Evolutionary conservation across 2,888 invertebrate species (phyloP), one percentile per base, ranked within the genome.

Genomic region (Sarcophaga caerulescens): DNA sequence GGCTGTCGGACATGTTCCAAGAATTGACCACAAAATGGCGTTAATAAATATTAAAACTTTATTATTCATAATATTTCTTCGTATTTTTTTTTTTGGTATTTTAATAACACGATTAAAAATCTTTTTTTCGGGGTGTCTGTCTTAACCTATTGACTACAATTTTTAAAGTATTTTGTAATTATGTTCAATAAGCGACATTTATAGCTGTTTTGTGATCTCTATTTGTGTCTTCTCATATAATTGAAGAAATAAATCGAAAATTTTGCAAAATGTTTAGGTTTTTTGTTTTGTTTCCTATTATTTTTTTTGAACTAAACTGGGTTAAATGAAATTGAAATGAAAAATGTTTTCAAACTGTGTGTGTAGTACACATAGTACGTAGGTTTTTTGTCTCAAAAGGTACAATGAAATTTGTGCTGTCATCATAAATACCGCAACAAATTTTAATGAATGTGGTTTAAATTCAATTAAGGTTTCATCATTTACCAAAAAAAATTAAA

Each of bases 401-500:
- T n/a, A 23, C 63, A 63, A 19, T 17, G 35, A 44, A 45, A 21
- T 10, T 17, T 74, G 11, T 62, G 35, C 17, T 19, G 2, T 21
- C 60, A 62, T 74, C 68, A 57, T 74, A 21, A 69, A 25, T 78
- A 66, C 47, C 71, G 21, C 14, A 76, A 66, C 59, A 11, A 73
- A 76, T 71, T 59, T 80, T 35, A 57, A 59, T 60, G n/a, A 57
- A 60, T 57, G 76, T 80, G 60, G 77, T 17, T 71, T 45, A 66
- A 82, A 70, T 71, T 82, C 45, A 76, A 76, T 76, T 82, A 76
- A 57, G 59, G 14, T 59, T 82, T 70, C 47, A 66, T 76, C 59
- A 82, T 76, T 71, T 77, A 76, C 75, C 59, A 75, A 52, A 75
- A 25, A 23, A 14, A 52, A 17, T 0, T 17, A 17, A 17, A 52